Evolutionary conservation across 2,797 vertebrate species (phyloP), one percentile per base, ranked within the genome.

Genomic region (Dendrocincla fuliginosa): DNA sequence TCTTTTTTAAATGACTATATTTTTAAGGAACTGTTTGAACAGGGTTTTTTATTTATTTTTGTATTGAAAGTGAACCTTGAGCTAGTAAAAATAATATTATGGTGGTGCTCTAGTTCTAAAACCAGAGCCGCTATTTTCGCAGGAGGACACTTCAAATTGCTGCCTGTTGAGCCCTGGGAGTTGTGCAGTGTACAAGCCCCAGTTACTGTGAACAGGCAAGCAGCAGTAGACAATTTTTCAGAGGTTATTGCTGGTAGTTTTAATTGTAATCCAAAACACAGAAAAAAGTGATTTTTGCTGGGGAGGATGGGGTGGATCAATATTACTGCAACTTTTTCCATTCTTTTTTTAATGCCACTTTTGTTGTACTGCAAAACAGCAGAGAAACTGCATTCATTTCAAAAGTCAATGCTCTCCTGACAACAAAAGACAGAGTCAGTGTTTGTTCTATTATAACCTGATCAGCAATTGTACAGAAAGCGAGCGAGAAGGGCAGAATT

Each of bases 11-110:
- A 80, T 42, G 68, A 42, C 11, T 46, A 35, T 89, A 37, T 83
- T 96, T 95, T 94, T 93, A 87, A 96, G 87, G 82, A 96, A 68
- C 87, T 95, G 77, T 88, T 95, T 56, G 84, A 93, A 95, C 74
- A 94, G 73, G 33, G 9, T 22, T 83, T 95, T 90, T 78, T 90
- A 84, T 91, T 96, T 96, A 57, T 95, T 92, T 47, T 90, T 87
- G 78, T 46, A 87, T 32, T 79, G 89, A 97, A 94, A 89, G 28
- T 67, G 89, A 97, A 84, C 59, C 87, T 69, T 84, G 81, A 95
- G 57, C 73, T 92, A 90, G 71, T 91, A 95, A 93, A 96, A 96
- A 44, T 33, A 97, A 92, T 95, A 61, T 80, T 94, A 47, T 79
- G 63, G 77, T 55, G 65, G 42, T 23, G 42, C 42, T 87, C 46